phyloP scores from a whole-genome alignment of 2,797 vertebrate species.

The Chaetophractus vellerosus region DNA sequence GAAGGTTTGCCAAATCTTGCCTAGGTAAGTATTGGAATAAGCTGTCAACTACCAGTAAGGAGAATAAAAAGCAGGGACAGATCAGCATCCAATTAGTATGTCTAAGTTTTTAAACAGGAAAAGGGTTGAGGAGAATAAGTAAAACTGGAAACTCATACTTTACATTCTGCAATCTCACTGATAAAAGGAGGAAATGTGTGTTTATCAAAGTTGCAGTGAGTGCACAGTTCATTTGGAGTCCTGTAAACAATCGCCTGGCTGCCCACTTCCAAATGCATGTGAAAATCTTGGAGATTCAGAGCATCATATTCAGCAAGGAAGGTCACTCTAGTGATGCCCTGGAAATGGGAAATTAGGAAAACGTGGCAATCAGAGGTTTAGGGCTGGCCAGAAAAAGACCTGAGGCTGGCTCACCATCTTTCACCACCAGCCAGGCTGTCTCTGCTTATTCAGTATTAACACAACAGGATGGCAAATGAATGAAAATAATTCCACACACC shows the following conservation, averaged over 20 bases:
- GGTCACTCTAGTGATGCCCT: constrained; percentile 93
- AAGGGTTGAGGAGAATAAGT: constrained; percentile 90
- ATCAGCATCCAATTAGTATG: constrained; percentile 90
- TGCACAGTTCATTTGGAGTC: constrained; percentile 91
- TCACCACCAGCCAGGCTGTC: constrained; percentile 90
- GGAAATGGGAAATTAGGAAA: constrained; percentile 96
- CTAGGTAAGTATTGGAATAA: constrained; percentile 88
- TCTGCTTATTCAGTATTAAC: constrained; percentile 90
- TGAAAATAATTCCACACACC: constrained; percentile 90
- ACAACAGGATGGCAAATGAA: constrained; percentile 86
- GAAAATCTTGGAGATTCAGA: constrained; percentile 91
- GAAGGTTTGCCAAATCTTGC: constrained; percentile 87
- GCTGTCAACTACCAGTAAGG: constrained; percentile 84
- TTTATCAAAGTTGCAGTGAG: constrained; percentile 94
- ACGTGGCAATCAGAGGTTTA: constrained; percentile 93
- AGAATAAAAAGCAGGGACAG: constrained; percentile 88
- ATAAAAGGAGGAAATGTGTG: constrained; percentile 96
- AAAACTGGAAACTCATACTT: constrained; percentile 93
- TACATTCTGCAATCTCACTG: constrained; percentile 92
- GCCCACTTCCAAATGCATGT: constrained; percentile 91
- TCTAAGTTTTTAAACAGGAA: constrained; percentile 92
- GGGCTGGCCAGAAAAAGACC: constrained; percentile 91
- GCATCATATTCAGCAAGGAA: constrained; percentile 90
- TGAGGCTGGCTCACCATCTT: constrained; percentile 91
- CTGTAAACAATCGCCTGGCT: constrained; percentile 93